phyloP scores from a whole-genome alignment of 2,888 invertebrate species.

The Scotopteryx bipunctaria region DNA sequence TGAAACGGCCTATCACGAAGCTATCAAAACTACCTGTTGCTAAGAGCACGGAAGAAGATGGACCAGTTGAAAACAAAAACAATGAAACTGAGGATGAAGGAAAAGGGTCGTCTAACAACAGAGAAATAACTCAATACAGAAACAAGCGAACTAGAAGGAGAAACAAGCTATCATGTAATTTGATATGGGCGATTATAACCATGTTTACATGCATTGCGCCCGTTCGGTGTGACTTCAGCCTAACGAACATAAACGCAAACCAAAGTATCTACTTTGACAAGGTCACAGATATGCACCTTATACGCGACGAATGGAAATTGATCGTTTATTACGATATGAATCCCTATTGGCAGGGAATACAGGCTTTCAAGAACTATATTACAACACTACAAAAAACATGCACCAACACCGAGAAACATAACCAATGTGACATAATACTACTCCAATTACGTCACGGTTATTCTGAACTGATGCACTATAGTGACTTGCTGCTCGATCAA shows the following conservation, averaged over 20 bases:
- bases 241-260: background rate
- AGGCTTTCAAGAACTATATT: background rate
- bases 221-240: background rate
- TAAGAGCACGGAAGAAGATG: background rate
- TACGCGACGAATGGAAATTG: constrained; percentile 1
- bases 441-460: background rate
- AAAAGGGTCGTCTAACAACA: background rate
- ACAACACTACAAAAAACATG: background rate
- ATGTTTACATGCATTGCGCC: background rate
- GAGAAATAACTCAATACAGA: background rate
- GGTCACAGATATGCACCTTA: background rate
- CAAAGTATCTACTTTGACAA: background rate
- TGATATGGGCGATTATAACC: background rate
- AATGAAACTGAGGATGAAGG: too few relatives aligned
- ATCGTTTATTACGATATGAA: background rate
- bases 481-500: background rate
- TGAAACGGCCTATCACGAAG: background rate
- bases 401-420: background rate
- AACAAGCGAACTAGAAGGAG: background rate
- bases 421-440: background rate
- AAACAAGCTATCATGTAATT: background rate
- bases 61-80: too few relatives aligned
- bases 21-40: background rate
- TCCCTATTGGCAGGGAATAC: background rate
- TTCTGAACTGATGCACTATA: background rate